Percentiles rank a stretch among this genome's conserved stretches.
Evolutionary conservation across 2,113 vertebrate species (phyloP).

Genomic region (Ammodramus savannarum): DNA sequence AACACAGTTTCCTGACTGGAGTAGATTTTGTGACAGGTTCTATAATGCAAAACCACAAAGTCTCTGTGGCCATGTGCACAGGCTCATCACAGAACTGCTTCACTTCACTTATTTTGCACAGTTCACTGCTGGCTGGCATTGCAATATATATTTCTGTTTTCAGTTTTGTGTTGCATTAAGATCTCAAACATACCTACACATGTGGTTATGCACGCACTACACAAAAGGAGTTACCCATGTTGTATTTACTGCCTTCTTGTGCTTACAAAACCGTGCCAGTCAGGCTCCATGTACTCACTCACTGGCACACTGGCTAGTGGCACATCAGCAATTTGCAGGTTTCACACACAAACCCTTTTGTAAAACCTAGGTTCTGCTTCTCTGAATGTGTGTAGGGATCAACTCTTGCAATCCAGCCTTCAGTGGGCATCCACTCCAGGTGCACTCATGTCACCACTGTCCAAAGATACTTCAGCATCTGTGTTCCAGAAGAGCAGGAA

Average conservation of each 20-base stretch:
- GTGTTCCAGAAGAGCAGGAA: not conserved
- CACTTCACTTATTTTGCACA: not conserved
- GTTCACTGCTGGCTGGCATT: not conserved
- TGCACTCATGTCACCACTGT: not conserved
- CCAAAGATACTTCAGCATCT: not conserved
- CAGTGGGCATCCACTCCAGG: not conserved
- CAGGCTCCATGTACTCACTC: not conserved
- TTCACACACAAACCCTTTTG: not conserved
- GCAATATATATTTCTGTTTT: not conserved
- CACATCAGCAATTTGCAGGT: not conserved
- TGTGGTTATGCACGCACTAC: rapidly evolving
- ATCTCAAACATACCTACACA: not conserved
- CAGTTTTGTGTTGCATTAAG: not conserved
- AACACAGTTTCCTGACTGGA: not conserved
- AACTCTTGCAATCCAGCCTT: not conserved
- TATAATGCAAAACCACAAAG: not conserved
- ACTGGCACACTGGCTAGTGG: not conserved
- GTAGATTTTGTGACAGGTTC: not conserved
- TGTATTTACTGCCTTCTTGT: not conserved
- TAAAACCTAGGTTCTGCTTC: not conserved
- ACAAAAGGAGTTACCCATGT: not conserved
- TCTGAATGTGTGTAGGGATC: not conserved
- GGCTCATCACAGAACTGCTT: not conserved
- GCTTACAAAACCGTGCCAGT: not conserved
- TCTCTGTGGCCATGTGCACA: not conserved